Evolutionary conservation across 2,888 invertebrate genomes (phyloP).

Genomic region (Microctonus brassicae): DNA sequence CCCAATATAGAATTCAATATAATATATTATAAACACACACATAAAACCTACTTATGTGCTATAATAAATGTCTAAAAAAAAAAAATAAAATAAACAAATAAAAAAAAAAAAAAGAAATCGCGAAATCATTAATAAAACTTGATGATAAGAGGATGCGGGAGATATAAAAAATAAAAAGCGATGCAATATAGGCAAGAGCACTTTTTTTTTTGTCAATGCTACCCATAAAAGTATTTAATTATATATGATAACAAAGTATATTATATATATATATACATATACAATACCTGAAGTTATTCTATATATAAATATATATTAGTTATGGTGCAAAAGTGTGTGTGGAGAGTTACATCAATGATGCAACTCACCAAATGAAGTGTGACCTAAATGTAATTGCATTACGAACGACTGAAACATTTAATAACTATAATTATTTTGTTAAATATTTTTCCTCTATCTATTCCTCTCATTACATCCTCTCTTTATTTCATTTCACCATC

Average conservation of each 20-base stretch:
- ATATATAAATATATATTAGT: slow-evolving; percentile 43
- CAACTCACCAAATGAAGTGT: slow-evolving; percentile 28
- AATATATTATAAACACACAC: slow-evolving; percentile 40
- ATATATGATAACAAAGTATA: slow-evolving; percentile 39
- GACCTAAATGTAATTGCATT: slow-evolving; percentile 43
- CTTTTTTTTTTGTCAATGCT: slow-evolving; percentile 47
- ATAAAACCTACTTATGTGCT: slow-evolving; percentile 37
- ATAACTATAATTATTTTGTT: slow-evolving; percentile 47
- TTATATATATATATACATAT: slow-evolving; percentile 45
- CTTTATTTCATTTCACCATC: slow-evolving; percentile 20
- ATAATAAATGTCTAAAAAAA: slow-evolving; percentile 42
- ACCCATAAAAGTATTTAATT: slow-evolving; percentile 49
- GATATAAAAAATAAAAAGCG: slow-evolving; percentile 37
- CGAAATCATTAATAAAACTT: slow-evolving; percentile 35
- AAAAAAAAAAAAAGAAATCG: slow-evolving; percentile 12
- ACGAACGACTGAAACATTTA: slow-evolving; percentile 52
- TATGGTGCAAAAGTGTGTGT: slow-evolving; percentile 41
- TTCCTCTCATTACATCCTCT: neutral
- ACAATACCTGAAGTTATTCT: slow-evolving; percentile 43
- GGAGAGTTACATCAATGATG: slow-evolving; percentile 22
- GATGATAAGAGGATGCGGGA: slow-evolving; percentile 39
- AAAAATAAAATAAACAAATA: slow-evolving; percentile 1
- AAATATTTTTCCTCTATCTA: slow-evolving; percentile 35
- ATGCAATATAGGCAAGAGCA: slow-evolving; percentile 42
- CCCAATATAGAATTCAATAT: slow-evolving; percentile 47